phyloP scores from a whole-genome alignment of 2,797 vertebrate genomes.

The Champsocephalus gunnari region DNA sequence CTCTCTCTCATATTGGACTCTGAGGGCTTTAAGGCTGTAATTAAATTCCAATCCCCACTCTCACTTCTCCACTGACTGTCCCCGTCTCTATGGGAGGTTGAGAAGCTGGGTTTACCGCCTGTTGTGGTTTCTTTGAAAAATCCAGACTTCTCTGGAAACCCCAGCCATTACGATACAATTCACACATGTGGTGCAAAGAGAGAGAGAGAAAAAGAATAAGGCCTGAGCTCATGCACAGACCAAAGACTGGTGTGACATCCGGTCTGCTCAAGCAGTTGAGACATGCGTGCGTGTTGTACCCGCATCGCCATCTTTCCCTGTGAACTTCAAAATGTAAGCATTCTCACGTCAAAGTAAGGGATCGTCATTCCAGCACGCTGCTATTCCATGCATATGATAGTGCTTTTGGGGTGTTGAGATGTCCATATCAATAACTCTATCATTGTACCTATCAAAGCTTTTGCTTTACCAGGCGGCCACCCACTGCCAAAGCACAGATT shows the following conservation, averaged over 20 bases:
- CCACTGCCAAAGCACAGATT: slow-evolving; percentile 74
- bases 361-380: slow-evolving; percentile 50
- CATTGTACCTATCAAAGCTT: slow-evolving; percentile 70
- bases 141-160: slow-evolving; percentile 80
- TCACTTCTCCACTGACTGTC: slow-evolving; percentile 80
- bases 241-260: slow-evolving; percentile 67
- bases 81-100: slow-evolving; percentile 83
- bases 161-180: slow-evolving; percentile 78
- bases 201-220: slow-evolving; percentile 47
- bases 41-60: slow-evolving; percentile 86
- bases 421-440: slow-evolving; percentile 69
- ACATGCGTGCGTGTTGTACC: slow-evolving; percentile 61
- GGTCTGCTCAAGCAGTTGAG: slow-evolving; percentile 63
- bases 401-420: slow-evolving; percentile 60
- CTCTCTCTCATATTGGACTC: slow-evolving; percentile 84
- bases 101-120: slow-evolving; percentile 83
- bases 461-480: slow-evolving; percentile 67
- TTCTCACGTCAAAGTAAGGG: slow-evolving; percentile 67
- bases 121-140: slow-evolving; percentile 85
- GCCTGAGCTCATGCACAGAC: slow-evolving; percentile 58
- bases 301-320: slow-evolving; percentile 56
- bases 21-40: slow-evolving; percentile 83
- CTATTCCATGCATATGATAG: slow-evolving; percentile 60
- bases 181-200: slow-evolving; percentile 77
- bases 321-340: slow-evolving; percentile 54